These are phyloP conservation scores for Hypena proboscidalis DNA, from an alignment of 2,888 invertebrate genomes.

Conservation along the genomic window DNA sequence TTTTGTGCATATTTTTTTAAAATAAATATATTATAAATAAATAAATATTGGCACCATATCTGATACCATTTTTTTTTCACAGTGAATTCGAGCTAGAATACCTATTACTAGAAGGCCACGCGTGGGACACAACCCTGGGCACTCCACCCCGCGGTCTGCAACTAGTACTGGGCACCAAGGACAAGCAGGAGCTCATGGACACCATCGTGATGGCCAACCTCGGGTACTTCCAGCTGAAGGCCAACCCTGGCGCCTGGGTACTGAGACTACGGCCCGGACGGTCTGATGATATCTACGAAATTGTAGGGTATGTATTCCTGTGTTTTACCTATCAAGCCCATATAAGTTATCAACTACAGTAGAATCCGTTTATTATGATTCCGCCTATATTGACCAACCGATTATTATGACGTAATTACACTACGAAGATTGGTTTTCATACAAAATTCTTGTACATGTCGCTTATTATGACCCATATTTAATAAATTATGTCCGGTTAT, in stretches of 20 bases:
- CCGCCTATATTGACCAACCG: no score
- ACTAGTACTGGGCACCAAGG: constrained; percentile 94
- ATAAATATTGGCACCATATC: neutral
- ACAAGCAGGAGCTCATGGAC: constrained; percentile 92
- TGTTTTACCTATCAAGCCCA: neutral
- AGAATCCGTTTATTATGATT: no score
- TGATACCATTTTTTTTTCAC: constrained; percentile 16
- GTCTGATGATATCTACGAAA: constrained; percentile 97
- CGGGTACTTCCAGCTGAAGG: constrained; percentile 98
- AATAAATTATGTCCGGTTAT: no score
- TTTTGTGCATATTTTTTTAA: no score
- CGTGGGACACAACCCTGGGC: constrained; percentile 95
- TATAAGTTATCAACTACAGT: neutral
- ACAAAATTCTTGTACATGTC: no score
- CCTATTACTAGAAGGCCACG: constrained; percentile 96
- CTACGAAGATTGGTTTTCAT: no score
- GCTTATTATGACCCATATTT: no score
- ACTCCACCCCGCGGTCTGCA: constrained; percentile 99
- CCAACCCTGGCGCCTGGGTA: constrained; percentile 98
- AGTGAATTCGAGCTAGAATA: constrained; percentile 99
- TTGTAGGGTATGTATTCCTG: constrained; percentile 87
- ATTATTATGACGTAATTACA: no score
- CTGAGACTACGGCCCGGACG: constrained; percentile 95
- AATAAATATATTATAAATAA: no score
- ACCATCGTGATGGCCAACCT: constrained; percentile 99